Percentiles rank a stretch among this genome's conserved stretches.
Conservation (phyloP, 2,888 invertebrate genomes). For the Orthonevra nobilis region DNA sequence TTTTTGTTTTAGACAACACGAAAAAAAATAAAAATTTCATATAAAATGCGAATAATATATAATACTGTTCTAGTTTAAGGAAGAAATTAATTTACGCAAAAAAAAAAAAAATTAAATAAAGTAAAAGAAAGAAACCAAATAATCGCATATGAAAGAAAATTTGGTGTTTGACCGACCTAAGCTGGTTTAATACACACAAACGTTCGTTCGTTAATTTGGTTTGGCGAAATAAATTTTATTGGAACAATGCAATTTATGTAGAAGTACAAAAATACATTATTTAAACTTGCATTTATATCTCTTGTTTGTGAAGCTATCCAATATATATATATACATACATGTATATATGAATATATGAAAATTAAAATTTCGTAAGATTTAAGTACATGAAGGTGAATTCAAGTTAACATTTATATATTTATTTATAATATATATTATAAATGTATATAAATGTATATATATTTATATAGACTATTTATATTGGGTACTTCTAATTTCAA, state of each 20-base stretch:
- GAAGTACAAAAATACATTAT: neutral
- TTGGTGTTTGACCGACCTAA: neutral
- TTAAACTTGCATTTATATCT: neutral
- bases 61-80: slow-evolving; percentile 42
- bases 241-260: no score
- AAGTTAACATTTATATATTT: slow-evolving; percentile 28
- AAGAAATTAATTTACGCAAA: slow-evolving; percentile 5
- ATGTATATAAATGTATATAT: slow-evolving; percentile 3
- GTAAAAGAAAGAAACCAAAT: slow-evolving; percentile 8
- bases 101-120: neutral
- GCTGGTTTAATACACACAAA: slow-evolving; percentile 1
- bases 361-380: slow-evolving; percentile 2
- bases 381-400: slow-evolving; percentile 34
- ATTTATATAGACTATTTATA: no score
- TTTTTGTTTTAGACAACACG: no score
- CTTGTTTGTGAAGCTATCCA: neutral
- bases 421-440: no score
- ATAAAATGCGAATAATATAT: slow-evolving; percentile 40
- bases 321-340: neutral
- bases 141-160: slow-evolving; percentile 4
- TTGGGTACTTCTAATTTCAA: neutral
- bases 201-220: neutral
- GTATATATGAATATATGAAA: neutral
- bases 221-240: no score
- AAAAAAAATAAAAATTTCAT: slow-evolving; percentile 4